phyloP scores from a whole-genome alignment of 2,797 vertebrate genomes.

The Pseudochirops corinnae region DNA sequence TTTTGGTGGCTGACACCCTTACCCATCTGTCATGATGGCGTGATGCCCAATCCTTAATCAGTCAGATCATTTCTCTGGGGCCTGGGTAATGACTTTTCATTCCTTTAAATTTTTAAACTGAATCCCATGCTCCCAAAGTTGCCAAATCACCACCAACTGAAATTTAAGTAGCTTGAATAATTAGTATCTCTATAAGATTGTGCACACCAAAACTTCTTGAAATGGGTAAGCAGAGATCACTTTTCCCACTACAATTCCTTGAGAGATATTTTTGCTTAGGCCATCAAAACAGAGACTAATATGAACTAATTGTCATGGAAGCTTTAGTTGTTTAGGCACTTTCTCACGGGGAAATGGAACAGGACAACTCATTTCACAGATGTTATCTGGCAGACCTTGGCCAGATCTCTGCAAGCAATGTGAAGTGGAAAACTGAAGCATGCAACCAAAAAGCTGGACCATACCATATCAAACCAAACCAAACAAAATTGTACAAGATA shows the following conservation, averaged over 20 bases:
- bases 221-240: not conserved
- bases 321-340: not conserved
- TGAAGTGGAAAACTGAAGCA: not conserved
- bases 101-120: conserved; percentile 55
- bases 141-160: not conserved
- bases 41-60: conserved; percentile 1
- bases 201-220: not conserved
- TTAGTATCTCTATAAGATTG: not conserved
- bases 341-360: not conserved
- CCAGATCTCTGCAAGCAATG: not conserved
- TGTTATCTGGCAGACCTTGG: not conserved
- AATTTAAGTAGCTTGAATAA: conserved; percentile 49
- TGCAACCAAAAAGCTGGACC: not conserved
- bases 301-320: not conserved
- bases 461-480: not conserved
- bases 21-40: not conserved
- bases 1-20: not conserved
- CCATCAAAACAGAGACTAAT: not conserved
- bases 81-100: conserved; percentile 30
- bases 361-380: not conserved
- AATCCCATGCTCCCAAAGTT: conserved; percentile 55
- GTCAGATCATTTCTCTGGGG: conserved; percentile 40
- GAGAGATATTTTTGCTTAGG: not conserved
- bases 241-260: not conserved
- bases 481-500: not conserved